These are phyloP conservation scores for Dendrocincla tyrannina DNA, from an alignment of 2,797 vertebrate genomes.

Conservation along the genomic window DNA sequence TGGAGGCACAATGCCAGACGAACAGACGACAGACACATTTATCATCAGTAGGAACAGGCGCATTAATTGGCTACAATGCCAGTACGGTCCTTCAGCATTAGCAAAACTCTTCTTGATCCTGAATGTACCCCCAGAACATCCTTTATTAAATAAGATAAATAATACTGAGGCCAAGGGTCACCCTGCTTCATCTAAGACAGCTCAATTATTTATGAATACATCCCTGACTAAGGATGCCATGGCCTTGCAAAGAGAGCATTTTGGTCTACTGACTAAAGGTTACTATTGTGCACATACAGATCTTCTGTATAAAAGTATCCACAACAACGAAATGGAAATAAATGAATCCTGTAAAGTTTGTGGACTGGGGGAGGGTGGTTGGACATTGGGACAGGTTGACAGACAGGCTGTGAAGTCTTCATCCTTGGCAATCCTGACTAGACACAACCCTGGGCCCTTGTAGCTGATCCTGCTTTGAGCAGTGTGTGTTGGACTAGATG, in stretches of 20 bases:
- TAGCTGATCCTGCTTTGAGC: neutral
- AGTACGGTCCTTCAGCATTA: neutral
- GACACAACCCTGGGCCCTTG: neutral
- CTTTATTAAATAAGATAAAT: conserved; percentile 59
- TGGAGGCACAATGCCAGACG: neutral
- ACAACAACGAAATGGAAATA: neutral
- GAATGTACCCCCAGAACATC: neutral
- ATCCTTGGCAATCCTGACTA: rapidly evolving
- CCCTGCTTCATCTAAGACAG: conserved; percentile 11
- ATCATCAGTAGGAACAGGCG: conserved; percentile 43
- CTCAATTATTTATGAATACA: conserved; percentile 22
- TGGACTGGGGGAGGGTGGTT: neutral
- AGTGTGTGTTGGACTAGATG: neutral
- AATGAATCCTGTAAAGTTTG: neutral
- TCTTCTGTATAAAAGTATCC: neutral
- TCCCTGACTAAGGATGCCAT: neutral
- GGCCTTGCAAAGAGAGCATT: neutral
- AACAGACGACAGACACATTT: conserved; percentile 20
- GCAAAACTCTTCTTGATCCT: conserved; percentile 46
- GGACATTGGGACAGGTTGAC: neutral
- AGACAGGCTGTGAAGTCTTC: neutral
- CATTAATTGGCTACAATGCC: conserved; percentile 39
- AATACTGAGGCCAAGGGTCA: neutral
- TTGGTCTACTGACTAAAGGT: neutral
- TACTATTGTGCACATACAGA: neutral